Percentiles rank a stretch among this genome's conserved stretches.
phyloP scores from a whole-genome alignment of 2,888 invertebrate genomes.

The Lasius platythorax region DNA sequence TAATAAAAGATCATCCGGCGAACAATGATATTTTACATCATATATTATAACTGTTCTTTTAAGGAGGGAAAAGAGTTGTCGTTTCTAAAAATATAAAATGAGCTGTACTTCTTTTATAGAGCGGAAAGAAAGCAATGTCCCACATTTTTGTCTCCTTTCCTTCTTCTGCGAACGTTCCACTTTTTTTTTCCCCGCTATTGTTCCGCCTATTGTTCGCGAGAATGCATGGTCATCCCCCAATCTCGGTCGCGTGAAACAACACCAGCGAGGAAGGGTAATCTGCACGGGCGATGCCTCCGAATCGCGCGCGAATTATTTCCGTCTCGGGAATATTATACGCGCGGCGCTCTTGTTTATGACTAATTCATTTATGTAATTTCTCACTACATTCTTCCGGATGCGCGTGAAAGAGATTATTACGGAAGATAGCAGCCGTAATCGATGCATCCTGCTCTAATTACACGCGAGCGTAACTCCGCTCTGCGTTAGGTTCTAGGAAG shows the following conservation, averaged over 20 bases:
- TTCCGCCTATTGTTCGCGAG: neutral
- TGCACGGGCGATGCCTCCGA: constrained; percentile 5
- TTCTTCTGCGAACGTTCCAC: neutral
- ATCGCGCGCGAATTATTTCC: constrained; percentile 33
- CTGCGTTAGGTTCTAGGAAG: constrained; percentile 25
- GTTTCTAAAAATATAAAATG: neutral
- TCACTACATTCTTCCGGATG: constrained; percentile 51
- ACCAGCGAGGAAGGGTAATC: neutral
- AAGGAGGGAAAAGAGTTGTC: neutral
- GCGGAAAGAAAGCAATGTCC: neutral
- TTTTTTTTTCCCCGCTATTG: neutral
- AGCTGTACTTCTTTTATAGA: neutral
- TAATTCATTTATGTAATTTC: constrained; percentile 53
- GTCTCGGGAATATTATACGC: neutral
- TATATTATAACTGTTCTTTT: neutral
- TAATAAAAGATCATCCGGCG: neutral
- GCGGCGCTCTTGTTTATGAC: constrained; percentile 34
- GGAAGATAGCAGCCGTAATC: constrained; percentile 42
- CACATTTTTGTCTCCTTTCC: neutral
- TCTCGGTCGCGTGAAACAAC: constrained; percentile 24
- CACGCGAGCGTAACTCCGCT: constrained; percentile 33
- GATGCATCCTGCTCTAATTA: constrained; percentile 54
- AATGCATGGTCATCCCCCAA: constrained; percentile 8
- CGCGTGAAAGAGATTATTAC: constrained; percentile 43
- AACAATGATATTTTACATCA: neutral